Evolutionary conservation across 2,888 invertebrate species (phyloP), one percentile per base, ranked within the genome.

Genomic region (Plusia festucae): DNA sequence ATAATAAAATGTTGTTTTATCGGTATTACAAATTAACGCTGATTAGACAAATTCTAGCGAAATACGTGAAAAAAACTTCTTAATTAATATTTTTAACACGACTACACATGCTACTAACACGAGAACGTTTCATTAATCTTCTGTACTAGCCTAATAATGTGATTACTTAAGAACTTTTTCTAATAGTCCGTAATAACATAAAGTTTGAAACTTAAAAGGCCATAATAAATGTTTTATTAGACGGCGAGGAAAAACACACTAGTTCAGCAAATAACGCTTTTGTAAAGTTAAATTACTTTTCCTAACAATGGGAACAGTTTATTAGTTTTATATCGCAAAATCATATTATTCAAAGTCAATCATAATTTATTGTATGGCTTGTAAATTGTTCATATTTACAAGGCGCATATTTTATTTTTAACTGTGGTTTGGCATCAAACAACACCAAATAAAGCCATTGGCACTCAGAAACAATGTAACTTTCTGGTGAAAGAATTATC

Each of bases 261-360:
- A 82, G 87, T 85, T 88, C 81, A 86, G 82, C 88, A 88, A 90
- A 90, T 88, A 90, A 82, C 83, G 82, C 82, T 85, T 85, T 86
- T 85, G 86, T 87, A 80, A 90, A 91, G 87, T 90, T 89, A 87
- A 91, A 91, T 90, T 90, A 88, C 85, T 91, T 89, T 88, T 76
- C 84, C 80, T 70, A 64, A 78, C 82, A 85, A 85, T 84, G 83
- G 78, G 74, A 78, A 82, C 85, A 18, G 2, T 18, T 18, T 46
- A 18, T 18, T 18, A 88, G 73, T 89, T 89, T 81, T 78, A 73
- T 80, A 81, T 74, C 65, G 82, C 75, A 80, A 69, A 71, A 3
- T 3, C 2, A 24, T 75, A 78, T 81, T 72, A 76, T 68, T 70
- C 11, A 54, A 16, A 34, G 59, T 59, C 34, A 66, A 53, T 22